Conservation (phyloP, 1,140 invertebrate species). For the Dolichoris vasculosae region DNA sequence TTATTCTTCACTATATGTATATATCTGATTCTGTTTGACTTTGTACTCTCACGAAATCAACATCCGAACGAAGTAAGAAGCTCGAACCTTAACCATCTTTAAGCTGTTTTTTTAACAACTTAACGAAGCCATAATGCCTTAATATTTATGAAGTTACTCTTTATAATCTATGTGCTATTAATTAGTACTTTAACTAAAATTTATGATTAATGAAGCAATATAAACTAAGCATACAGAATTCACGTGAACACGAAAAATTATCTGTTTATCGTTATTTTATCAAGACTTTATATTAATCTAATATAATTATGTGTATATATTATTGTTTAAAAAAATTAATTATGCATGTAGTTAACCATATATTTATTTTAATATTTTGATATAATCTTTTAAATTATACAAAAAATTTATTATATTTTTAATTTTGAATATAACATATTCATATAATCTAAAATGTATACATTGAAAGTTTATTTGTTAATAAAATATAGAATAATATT, state of each 20-base stretch:
- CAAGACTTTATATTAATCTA: no score
- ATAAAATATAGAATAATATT: no score
- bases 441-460: no score
- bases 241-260: background rate
- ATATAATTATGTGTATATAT: no score
- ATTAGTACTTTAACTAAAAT: slow-evolving; percentile 11
- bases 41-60: background rate
- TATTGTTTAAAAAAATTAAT: no score
- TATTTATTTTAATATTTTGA: no score
- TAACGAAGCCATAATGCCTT: background rate
- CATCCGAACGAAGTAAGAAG: background rate
- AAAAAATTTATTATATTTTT: no score
- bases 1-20: background rate
- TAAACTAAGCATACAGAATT: background rate
- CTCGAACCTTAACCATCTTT: background rate
- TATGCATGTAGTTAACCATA: no score
- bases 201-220: background rate
- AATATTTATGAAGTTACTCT: slow-evolving; percentile 16
- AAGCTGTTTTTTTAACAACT: slow-evolving; percentile 42
- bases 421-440: no score
- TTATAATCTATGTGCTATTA: background rate
- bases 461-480: no score
- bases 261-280: background rate
- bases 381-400: no score
- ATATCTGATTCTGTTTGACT: background rate